These are phyloP conservation scores for Stenolophus ochropezus DNA, from an alignment of 2,888 invertebrate species.

Conservation along the genomic window DNA sequence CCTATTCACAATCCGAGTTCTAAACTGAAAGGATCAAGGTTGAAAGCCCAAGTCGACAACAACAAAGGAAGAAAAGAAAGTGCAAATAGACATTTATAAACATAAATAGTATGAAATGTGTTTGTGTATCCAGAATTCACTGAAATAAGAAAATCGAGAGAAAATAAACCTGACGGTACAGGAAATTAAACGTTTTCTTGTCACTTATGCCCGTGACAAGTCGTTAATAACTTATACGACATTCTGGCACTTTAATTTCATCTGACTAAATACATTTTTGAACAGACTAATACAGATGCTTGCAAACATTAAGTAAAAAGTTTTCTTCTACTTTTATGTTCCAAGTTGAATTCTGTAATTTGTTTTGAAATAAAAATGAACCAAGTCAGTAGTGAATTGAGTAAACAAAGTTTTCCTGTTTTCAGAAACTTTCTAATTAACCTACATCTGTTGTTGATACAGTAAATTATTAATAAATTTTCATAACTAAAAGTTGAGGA, in stretches of 20 bases:
- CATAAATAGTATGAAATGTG: background rate
- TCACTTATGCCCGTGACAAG: constrained; percentile 3
- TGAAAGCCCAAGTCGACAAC: background rate
- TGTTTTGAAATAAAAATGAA: no score
- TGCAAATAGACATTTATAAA: background rate
- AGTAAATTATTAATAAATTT: no score
- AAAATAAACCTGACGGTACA: background rate
- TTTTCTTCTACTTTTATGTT: background rate
- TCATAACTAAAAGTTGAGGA: no score
- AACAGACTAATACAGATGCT: background rate
- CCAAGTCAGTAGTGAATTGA: no score
- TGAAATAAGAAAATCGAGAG: background rate
- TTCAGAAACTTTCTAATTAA: no score
- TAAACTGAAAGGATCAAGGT: constrained; percentile 18
- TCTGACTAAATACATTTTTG: background rate
- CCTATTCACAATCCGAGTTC: constrained; percentile 24
- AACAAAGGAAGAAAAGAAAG: constrained; percentile 4
- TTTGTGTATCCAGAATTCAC: background rate
- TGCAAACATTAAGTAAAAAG: background rate
- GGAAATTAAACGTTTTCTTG: constrained; percentile 14
- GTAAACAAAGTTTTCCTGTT: no score
- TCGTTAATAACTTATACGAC: constrained; percentile 1
- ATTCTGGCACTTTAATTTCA: background rate
- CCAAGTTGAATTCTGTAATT: background rate
- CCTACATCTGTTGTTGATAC: no score